Percentiles rank a stretch among this genome's conserved stretches.
Conservation (phyloP, 2,797 vertebrate species). For the Simalia tracyae region DNA sequence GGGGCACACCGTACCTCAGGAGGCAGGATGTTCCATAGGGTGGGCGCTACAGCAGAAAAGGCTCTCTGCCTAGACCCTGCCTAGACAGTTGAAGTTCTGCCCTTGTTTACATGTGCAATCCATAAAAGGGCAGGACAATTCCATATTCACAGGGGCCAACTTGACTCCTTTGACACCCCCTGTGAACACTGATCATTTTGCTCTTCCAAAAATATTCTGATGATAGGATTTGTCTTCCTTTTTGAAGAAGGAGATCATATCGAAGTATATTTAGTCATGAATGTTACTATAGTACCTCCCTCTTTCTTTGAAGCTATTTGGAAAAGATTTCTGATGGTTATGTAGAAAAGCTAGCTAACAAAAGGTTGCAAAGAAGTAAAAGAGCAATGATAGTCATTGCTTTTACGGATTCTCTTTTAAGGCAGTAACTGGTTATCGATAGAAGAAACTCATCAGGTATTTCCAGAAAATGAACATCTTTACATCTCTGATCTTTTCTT, state of each 20-base stretch:
- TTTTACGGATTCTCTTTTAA: conserved; percentile 44
- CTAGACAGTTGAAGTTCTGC: too few relatives aligned
- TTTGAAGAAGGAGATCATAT: not conserved
- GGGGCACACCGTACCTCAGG: too few relatives aligned
- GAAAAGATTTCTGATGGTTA: conserved; percentile 20
- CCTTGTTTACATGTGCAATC: too few relatives aligned
- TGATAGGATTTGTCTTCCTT: not conserved
- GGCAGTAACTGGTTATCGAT: conserved; percentile 36
- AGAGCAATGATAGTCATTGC: conserved; percentile 2
- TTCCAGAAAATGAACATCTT: not conserved
- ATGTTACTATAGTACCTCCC: not conserved
- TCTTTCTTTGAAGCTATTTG: not conserved
- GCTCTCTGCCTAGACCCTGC: too few relatives aligned
- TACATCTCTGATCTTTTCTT: not conserved
- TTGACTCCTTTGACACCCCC: too few relatives aligned
- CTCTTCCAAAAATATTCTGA: not conserved
- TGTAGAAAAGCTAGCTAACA: conserved; percentile 17
- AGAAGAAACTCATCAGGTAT: conserved; percentile 39
- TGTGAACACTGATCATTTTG: too few relatives aligned
- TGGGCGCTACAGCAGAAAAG: too few relatives aligned
- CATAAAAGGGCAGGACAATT: too few relatives aligned
- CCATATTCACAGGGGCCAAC: too few relatives aligned
- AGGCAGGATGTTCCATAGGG: too few relatives aligned
- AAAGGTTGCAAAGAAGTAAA: not conserved
- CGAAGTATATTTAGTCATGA: not conserved